Evolutionary conservation across 2,888 invertebrate genomes (phyloP).

Genomic region (Rhagonycha lutea): DNA sequence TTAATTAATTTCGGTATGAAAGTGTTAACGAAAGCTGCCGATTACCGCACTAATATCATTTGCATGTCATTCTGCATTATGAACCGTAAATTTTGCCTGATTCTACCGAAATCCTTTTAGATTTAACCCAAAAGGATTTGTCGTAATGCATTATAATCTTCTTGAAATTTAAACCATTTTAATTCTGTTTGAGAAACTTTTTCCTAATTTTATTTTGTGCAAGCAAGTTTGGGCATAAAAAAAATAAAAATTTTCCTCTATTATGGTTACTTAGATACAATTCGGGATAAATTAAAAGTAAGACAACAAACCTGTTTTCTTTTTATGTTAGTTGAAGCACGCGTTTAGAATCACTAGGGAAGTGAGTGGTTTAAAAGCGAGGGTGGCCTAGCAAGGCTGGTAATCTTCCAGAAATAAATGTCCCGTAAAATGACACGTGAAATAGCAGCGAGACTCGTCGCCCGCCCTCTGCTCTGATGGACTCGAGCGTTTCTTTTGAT

Average conservation of each 20-base stretch:
- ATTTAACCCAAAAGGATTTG: conserved; percentile 12
- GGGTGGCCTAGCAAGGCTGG: conserved; percentile 16
- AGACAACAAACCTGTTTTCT: background rate
- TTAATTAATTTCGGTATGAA: background rate
- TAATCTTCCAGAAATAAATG: conserved; percentile 31
- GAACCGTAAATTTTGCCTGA: conserved; percentile 20
- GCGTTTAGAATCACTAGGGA: background rate
- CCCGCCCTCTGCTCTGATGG: background rate
- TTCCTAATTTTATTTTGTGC: background rate
- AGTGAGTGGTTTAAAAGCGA: conserved; percentile 22
- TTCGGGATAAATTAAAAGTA: background rate
- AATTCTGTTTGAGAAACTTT: background rate
- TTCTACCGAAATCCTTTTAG: conserved; percentile 19
- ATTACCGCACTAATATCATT: conserved; percentile 1
- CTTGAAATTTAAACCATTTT: conserved; percentile 1
- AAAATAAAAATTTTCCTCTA: background rate
- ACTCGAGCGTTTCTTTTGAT: background rate
- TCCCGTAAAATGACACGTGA: conserved; percentile 31
- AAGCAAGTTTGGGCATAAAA: background rate
- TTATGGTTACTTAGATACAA: background rate
- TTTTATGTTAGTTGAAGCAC: background rate
- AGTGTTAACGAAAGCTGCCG: background rate
- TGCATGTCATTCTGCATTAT: background rate
- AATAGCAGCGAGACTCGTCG: conserved; percentile 22
- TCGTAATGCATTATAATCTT: conserved; percentile 1